These are phyloP conservation scores for Enteromius mattozi DNA, from an alignment of 2,797 vertebrate species.

Conservation along the genomic window DNA sequence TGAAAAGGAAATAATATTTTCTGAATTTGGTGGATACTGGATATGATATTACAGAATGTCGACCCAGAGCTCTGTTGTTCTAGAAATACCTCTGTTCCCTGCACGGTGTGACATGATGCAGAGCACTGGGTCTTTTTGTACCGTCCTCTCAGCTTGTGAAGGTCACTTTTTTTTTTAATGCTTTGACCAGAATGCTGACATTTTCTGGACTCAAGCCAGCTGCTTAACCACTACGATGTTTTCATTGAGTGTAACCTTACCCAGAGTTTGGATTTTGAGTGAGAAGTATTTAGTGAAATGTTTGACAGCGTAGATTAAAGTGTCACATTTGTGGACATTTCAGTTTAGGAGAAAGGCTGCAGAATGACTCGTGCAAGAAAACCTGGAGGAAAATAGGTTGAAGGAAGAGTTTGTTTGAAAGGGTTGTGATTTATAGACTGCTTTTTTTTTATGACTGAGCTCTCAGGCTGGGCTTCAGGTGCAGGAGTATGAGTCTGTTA, in stretches of 20 bases:
- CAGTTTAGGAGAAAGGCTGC: neutral
- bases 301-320: slow-evolving; percentile 18
- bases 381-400: neutral
- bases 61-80: neutral
- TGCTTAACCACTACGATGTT: slow-evolving; percentile 55
- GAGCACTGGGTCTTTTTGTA: neutral
- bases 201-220: slow-evolving; percentile 50
- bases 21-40: neutral
- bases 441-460: neutral
- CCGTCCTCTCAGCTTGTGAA: slow-evolving; percentile 19
- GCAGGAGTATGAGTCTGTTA: neutral
- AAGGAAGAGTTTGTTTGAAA: slow-evolving; percentile 4
- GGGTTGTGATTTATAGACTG: slow-evolving; percentile 15
- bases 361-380: neutral
- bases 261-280: neutral
- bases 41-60: neutral
- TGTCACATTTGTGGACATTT: neutral
- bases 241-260: slow-evolving; percentile 2
- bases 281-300: slow-evolving; percentile 4
- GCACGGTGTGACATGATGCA: neutral
- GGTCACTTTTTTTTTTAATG: slow-evolving; percentile 56
- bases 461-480: neutral
- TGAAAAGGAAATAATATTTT: neutral
- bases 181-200: slow-evolving; percentile 50
- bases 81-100: slow-evolving; percentile 17